Conservation (phyloP, 2,797 vertebrate species). For the Falco berigora region DNA sequence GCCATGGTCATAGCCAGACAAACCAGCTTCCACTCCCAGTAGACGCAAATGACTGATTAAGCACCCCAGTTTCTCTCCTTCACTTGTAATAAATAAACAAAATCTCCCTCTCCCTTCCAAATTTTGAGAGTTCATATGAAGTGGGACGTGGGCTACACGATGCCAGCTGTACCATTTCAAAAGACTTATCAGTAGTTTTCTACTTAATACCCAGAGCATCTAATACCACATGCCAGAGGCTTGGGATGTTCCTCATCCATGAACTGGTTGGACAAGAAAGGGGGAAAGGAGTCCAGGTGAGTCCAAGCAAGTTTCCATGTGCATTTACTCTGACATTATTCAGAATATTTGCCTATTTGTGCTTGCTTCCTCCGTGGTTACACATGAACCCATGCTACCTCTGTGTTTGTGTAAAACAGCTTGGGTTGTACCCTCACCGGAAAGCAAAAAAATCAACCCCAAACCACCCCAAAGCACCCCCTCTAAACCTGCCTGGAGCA, state of each 20-base stretch:
- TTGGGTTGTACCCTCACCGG: background rate
- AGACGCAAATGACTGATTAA: background rate
- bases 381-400: background rate
- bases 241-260: background rate
- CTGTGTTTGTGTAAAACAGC: background rate
- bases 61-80: background rate
- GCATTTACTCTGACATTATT: background rate
- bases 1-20: background rate
- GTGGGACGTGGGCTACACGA: background rate
- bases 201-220: background rate
- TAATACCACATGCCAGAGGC: background rate
- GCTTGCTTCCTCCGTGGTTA: background rate
- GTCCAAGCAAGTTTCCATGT: conserved; percentile 9
- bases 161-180: background rate
- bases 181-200: background rate
- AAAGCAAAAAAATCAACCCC: background rate
- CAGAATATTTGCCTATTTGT: conserved; percentile 18
- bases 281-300: conserved; percentile 6
- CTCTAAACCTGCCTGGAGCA: background rate
- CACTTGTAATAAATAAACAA: background rate
- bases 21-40: background rate
- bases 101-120: background rate
- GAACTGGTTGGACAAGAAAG: conserved; percentile 44
- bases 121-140: background rate
- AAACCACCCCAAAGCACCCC: background rate